Evolutionary conservation across 2,113 vertebrate genomes (phyloP).

Genomic region (Lagopus leucura): DNA sequence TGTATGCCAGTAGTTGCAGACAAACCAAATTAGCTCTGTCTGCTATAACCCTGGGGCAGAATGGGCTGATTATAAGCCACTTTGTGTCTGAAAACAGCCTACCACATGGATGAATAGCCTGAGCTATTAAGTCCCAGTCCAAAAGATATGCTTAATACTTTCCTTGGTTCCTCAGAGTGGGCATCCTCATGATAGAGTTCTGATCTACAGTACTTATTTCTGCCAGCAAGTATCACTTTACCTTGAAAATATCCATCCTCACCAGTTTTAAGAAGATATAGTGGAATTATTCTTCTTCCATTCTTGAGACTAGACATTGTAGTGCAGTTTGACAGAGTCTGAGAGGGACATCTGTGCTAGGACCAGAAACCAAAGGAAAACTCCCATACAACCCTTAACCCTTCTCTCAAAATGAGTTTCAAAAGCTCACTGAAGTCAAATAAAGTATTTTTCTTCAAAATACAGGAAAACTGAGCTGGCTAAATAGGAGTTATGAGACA

Average conservation of each 20-base stretch:
- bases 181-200: fast-evolving
- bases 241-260: background rate
- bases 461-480: background rate
- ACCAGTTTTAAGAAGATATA: background rate
- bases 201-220: background rate
- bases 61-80: background rate
- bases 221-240: background rate
- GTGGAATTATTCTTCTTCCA: background rate
- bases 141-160: background rate
- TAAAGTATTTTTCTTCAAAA: constrained; percentile 4
- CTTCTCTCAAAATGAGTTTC: background rate
- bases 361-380: background rate
- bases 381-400: background rate
- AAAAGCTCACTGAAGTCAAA: background rate
- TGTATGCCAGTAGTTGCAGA: background rate
- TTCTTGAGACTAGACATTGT: background rate
- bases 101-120: background rate
- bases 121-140: background rate
- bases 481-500: background rate
- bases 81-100: background rate
- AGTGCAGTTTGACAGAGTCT: background rate
- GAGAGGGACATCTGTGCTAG: background rate
- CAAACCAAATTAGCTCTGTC: background rate
- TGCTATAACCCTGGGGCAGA: background rate
- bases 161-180: background rate